phyloP scores from a whole-genome alignment of 2,113 vertebrate genomes.

The Rhipidura dahli region DNA sequence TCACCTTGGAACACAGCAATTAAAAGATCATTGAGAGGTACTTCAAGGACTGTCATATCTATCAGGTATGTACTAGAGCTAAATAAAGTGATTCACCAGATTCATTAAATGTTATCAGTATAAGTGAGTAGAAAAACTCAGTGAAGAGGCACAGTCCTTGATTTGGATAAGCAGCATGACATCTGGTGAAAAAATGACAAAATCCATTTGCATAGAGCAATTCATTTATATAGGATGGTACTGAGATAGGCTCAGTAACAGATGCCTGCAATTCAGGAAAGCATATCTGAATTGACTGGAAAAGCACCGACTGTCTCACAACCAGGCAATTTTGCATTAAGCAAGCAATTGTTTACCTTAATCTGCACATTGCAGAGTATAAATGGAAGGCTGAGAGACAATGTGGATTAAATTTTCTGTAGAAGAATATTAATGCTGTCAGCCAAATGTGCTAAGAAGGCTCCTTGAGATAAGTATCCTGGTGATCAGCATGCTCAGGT shows the following conservation, averaged over 20 bases:
- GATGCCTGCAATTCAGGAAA: not conserved
- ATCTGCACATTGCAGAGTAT: not conserved
- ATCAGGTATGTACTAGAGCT: not conserved
- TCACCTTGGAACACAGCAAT: not conserved
- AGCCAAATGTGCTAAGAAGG: not conserved
- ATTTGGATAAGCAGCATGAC: not conserved
- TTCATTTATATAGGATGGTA: not conserved
- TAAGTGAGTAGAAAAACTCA: not conserved
- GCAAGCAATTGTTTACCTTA: not conserved
- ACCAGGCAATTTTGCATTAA: not conserved
- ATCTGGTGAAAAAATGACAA: conserved; percentile 11
- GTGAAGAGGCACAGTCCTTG: not conserved
- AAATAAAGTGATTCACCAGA: not conserved
- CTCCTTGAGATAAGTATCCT: not conserved
- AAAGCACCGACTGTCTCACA: not conserved
- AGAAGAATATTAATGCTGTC: not conserved
- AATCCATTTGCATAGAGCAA: not conserved
- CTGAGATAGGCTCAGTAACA: not conserved
- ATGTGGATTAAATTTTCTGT: not conserved
- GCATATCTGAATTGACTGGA: not conserved
- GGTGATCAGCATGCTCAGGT: not conserved
- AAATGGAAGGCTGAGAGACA: not conserved
- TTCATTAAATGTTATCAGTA: not conserved
- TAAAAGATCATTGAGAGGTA: not conserved
- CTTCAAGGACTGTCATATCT: not conserved